Evolutionary conservation across 1,140 invertebrate genomes (phyloP), one percentile per base, ranked within the genome.

Genomic region (Vanessa tameamea): DNA sequence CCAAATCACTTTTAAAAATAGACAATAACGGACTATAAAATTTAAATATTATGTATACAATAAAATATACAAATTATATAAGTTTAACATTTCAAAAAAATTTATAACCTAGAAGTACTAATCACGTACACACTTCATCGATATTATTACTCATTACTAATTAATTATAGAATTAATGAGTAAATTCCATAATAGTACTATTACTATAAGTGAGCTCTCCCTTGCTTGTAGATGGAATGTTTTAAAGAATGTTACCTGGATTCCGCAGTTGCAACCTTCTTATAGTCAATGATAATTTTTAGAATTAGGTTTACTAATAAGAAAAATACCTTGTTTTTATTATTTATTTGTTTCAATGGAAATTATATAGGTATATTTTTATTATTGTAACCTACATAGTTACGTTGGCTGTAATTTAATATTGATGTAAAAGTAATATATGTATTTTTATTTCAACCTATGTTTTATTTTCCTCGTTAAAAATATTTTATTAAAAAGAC

Each of bases 281-380:
- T 85, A 85, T 90, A 92, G 90, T 92, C 90, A 92, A 89, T 90
- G 83, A 89, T 90, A 85, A 90, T 89, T 91, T 90, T 88, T 92
- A 90, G 87, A 80, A 73, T 84, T 92, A 92, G 88, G 82, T 89
- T 87, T 89, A 91, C 84, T 90, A 86, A 90, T 91, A 91, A 91
- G 85, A 80, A 89, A 83, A 89, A 88, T 87, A 88, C 88, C 83
- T 90, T 91, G 88, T 92, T 92, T 90, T 92, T 90, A 90, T 91
- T 92, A 90, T 92, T 90, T 92, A 91, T 90, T 92, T 92, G 89
- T 92, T 92, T 91, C 84, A 88, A 89, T 92, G 82, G 81, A 91
- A 92, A 91, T 91, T 92, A 91, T 90, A 92, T 91, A 92, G 86
- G 89, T 90, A 92, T 92, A 92, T 92, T 92, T 91, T 92, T 92